Percentiles rank a stretch among this genome's conserved stretches.
Evolutionary conservation across 2,113 vertebrate species (phyloP).

Genomic region (Opisthocomus hoazin): DNA sequence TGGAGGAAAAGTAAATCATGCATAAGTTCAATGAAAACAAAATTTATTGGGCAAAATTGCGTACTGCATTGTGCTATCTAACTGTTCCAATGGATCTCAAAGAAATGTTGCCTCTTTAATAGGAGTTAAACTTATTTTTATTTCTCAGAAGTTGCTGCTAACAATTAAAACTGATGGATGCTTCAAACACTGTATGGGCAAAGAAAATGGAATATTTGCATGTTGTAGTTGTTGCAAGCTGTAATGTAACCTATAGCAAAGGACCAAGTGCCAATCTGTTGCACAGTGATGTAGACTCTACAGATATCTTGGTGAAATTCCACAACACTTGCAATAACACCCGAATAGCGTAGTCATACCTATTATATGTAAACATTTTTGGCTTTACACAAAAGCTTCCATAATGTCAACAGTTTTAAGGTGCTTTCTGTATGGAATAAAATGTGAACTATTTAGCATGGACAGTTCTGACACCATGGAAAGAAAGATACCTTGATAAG

Average conservation of each 20-base stretch:
- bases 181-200: neutral
- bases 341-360: neutral
- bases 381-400: neutral
- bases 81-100: neutral
- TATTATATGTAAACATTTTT: neutral
- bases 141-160: neutral
- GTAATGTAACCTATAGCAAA: neutral
- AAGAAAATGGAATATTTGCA: neutral
- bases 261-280: neutral
- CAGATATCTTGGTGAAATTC: neutral
- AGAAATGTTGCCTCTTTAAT: neutral
- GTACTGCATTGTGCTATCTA: neutral
- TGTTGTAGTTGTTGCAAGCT: neutral
- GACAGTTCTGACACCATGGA: neutral
- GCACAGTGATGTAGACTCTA: neutral
- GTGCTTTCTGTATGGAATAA: neutral
- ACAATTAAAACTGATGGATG: neutral
- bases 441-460: neutral
- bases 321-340: neutral
- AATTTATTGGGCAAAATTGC: neutral
- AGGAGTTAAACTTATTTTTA: neutral
- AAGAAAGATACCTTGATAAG: neutral
- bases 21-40: neutral
- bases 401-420: neutral
- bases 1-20: neutral